Percentiles rank a stretch among this genome's conserved stretches.
phyloP scores from a whole-genome alignment of 2,888 invertebrate genomes.

The Habroteleia sp. region DNA sequence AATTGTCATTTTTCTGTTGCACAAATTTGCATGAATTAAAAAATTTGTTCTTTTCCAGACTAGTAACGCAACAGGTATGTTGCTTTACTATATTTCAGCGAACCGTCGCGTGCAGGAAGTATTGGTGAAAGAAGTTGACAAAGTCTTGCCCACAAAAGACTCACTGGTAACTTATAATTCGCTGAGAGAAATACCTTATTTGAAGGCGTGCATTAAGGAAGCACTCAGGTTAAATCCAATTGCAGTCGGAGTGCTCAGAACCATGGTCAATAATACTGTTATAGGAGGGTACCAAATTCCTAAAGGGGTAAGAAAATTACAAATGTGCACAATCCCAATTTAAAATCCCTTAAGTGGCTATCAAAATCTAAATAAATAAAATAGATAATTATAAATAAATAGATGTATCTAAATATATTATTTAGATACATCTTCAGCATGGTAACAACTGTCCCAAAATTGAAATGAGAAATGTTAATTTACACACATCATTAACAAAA shows the following conservation, averaged over 20 bases:
- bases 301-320: constrained; percentile 82
- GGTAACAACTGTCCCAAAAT: too few relatives aligned
- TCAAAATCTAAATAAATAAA: background rate
- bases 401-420: too few relatives aligned
- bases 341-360: background rate
- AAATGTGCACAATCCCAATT: constrained; percentile 1
- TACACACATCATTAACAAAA: too few relatives aligned
- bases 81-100: constrained; percentile 84
- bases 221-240: constrained; percentile 85
- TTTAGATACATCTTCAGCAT: too few relatives aligned
- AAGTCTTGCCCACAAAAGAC: constrained; percentile 79
- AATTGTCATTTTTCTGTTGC: too few relatives aligned
- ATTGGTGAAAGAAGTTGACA: constrained; percentile 83
- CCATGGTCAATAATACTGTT: constrained; percentile 82
- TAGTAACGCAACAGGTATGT: constrained; percentile 82
- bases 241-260: constrained; percentile 83
- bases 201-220: constrained; percentile 89
- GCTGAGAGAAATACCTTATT: constrained; percentile 83
- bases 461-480: too few relatives aligned
- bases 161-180: constrained; percentile 79
- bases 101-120: constrained; percentile 85
- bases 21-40: too few relatives aligned
- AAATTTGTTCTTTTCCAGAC: constrained; percentile 83
- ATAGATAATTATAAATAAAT: background rate
- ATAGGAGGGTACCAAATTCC: constrained; percentile 86